These are phyloP conservation scores for Dryocosmus kuriphilus DNA, from an alignment of 2,888 invertebrate genomes.

Conservation along the genomic window DNA sequence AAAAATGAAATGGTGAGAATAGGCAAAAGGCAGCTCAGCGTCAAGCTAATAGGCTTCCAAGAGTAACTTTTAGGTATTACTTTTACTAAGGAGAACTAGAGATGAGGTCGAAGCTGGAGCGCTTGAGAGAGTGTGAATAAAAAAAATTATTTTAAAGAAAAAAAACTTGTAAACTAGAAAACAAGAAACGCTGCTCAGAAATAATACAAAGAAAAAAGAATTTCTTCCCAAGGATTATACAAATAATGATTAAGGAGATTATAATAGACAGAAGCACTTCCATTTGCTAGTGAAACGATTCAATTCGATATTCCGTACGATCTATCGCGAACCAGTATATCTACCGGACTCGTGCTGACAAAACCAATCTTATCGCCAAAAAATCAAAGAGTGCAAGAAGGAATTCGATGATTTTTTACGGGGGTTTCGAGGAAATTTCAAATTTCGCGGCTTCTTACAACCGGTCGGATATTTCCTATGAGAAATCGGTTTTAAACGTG, in stretches of 20 bases:
- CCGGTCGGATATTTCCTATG: too few relatives aligned
- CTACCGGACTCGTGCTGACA: slow-evolving; percentile 63
- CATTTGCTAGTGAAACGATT: slow-evolving; percentile 61
- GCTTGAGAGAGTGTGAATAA: slow-evolving; percentile 74
- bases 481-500: too few relatives aligned
- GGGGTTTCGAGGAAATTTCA: background rate
- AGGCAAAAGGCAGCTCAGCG: slow-evolving; percentile 34
- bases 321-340: slow-evolving; percentile 58
- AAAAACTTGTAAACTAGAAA: slow-evolving; percentile 62
- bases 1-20: slow-evolving; percentile 1
- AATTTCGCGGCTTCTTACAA: background rate
- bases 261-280: slow-evolving; percentile 59
- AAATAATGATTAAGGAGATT: slow-evolving; percentile 43
- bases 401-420: background rate
- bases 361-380: slow-evolving; percentile 10
- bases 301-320: slow-evolving; percentile 58
- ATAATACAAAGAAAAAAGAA: slow-evolving; percentile 70
- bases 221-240: slow-evolving; percentile 66
- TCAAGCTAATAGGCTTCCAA: slow-evolving; percentile 76
- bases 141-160: slow-evolving; percentile 68
- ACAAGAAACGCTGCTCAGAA: slow-evolving; percentile 73
- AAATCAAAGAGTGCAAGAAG: background rate
- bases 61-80: slow-evolving; percentile 75
- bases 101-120: slow-evolving; percentile 69
- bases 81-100: slow-evolving; percentile 71